phyloP scores from a whole-genome alignment of 2,113 vertebrate species.

The Hucho hucho region DNA sequence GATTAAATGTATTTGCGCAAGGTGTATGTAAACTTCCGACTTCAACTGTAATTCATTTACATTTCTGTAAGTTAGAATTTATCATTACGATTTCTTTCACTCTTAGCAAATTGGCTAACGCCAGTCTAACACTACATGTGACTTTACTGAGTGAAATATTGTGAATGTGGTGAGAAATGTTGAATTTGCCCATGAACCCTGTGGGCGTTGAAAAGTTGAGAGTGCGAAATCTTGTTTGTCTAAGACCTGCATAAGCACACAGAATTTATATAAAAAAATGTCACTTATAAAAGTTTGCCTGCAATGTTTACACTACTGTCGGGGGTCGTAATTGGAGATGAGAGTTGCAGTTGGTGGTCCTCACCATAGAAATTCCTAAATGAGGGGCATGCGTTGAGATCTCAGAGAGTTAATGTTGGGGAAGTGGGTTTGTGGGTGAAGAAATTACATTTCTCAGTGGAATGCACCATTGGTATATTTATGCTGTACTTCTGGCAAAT shows the following conservation, averaged over 20 bases:
- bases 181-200: conserved; percentile 14
- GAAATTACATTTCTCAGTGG: neutral
- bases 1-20: too few species aligned
- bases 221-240: conserved; percentile 40
- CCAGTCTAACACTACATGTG: too few species aligned
- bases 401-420: conserved; percentile 12
- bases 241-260: conserved; percentile 46
- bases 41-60: too few species aligned
- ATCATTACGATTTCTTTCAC: too few species aligned
- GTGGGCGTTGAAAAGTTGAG: conserved; percentile 12
- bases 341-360: conserved; percentile 50
- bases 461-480: too few species aligned
- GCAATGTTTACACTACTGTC: conserved; percentile 43
- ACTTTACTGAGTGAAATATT: neutral
- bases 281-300: conserved; percentile 31
- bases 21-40: too few species aligned
- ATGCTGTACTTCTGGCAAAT: conserved; percentile 2
- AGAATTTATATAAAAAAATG: conserved; percentile 43
- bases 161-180: conserved; percentile 13
- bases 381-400: conserved; percentile 36
- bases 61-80: too few species aligned
- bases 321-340: conserved; percentile 24
- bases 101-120: neutral
- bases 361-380: conserved; percentile 23
- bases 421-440: neutral